These are phyloP conservation scores for Phragmatobia fuliginosa DNA, from an alignment of 2,888 invertebrate genomes.

Conservation along the genomic window DNA sequence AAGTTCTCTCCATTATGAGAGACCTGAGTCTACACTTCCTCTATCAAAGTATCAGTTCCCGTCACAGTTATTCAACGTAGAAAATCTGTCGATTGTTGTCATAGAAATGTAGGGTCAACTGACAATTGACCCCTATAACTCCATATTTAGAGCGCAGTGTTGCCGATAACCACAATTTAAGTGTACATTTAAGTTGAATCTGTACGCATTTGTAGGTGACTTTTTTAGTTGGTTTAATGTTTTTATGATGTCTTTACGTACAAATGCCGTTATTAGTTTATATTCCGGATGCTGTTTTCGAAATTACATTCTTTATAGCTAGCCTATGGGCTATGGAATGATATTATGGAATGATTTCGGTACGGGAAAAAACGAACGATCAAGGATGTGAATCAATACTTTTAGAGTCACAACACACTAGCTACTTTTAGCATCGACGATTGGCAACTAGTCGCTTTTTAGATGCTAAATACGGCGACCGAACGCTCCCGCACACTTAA, in stretches of 20 bases:
- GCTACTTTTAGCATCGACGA: too few species aligned
- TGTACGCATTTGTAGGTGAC: background rate
- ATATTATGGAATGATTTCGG: too few species aligned
- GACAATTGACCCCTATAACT: constrained; percentile 5
- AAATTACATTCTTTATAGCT: too few species aligned
- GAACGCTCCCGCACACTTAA: too few species aligned
- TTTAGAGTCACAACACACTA: too few species aligned
- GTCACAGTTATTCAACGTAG: background rate
- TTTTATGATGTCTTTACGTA: background rate
- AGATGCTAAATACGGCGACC: too few species aligned
- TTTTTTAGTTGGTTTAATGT: background rate
- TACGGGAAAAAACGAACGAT: too few species aligned
- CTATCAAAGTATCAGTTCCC: background rate
- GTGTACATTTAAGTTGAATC: background rate
- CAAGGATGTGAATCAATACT: too few species aligned
- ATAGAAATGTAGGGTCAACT: constrained; percentile 11
- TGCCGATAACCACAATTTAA: background rate
- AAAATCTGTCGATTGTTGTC: constrained; percentile 6
- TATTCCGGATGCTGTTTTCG: too few species aligned
- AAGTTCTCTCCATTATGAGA: background rate
- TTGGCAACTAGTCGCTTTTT: too few species aligned
- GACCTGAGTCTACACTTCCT: background rate
- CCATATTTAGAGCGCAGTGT: background rate
- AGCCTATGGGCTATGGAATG: too few species aligned
- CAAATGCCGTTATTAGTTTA: too few species aligned